Evolutionary conservation across 2,888 invertebrate genomes (phyloP), one percentile per base, ranked within the genome.

Genomic region (Dynastes tityus): DNA sequence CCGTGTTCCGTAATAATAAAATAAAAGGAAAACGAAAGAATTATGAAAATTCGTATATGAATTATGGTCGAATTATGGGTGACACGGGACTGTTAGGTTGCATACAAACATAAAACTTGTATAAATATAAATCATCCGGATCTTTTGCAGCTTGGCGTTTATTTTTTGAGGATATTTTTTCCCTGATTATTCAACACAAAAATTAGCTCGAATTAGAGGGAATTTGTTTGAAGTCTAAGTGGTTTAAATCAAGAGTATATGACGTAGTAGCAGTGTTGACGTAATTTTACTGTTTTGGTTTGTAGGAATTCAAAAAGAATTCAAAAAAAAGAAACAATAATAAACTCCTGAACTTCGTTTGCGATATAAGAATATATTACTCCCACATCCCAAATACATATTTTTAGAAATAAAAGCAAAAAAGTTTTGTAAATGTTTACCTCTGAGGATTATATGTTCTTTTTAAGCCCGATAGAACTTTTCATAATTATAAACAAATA

Each of bases 41-140:
- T 53, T 53, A 53, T 53, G 53, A 53, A 53, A 53, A 53, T 53
- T 53, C n/a, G 16, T 53, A 6, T 53, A 53, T 53, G 53, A 53
- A 53, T 53, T 53, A 53, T 53, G n/a, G 16, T 3, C 53, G 53
- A 53, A 53, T 53, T 53, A 53, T 16, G 53, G 53, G n/a, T 8
- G 8, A 53, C 53, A 53, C 3, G 2, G 13, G 13, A 53, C 53
- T 3, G 53, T 16, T 53, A n/a, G 16, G 16, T 13, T 2, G 9
- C 6, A 13, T n/a, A 53, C 16, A 53, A 53, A 53, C 16, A 2
- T 16, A n/a, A 53, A 53, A 3, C 53, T 16, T 16, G 53, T n/a
- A 53, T 53, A 16, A 53, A 53, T 16, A 53, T 53, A 53, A 53
- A 53, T 53, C 53, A 16, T 5, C n/a, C 2, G 16, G n/a, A 4